Conservation (phyloP, 2,113 vertebrate genomes). For the Gorsachius goisagi region DNA sequence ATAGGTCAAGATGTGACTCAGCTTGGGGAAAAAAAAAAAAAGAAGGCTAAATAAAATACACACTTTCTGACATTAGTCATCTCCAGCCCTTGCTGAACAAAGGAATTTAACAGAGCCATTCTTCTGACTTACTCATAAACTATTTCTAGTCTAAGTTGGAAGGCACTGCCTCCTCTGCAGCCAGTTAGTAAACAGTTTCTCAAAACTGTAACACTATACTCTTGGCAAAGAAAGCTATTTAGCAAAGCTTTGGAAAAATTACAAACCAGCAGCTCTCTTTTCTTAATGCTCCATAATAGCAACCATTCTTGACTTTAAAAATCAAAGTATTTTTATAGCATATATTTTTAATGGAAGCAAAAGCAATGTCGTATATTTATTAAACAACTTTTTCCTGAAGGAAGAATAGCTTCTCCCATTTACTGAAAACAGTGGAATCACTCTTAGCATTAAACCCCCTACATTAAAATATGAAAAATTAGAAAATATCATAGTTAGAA, state of each 20-base stretch:
- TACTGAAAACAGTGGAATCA: neutral
- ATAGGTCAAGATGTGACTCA: constrained; percentile 59
- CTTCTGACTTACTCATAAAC: constrained; percentile 4
- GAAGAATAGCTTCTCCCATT: neutral
- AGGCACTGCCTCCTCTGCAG: constrained; percentile 37
- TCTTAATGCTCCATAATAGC: neutral
- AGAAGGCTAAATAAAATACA: neutral
- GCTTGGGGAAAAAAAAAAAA: neutral
- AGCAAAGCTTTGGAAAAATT: constrained; percentile 5
- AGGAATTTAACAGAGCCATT: constrained; percentile 17
- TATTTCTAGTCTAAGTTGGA: constrained; percentile 4
- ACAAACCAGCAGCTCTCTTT: constrained; percentile 26
- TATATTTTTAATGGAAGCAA: neutral
- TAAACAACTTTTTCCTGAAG: neutral
- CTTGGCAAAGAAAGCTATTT: constrained; percentile 13
- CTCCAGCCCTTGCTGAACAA: constrained; percentile 16
- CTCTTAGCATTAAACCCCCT: neutral
- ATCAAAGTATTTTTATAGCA: neutral
- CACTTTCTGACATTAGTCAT: constrained; percentile 27
- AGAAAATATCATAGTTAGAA: neutral
- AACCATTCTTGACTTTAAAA: neutral
- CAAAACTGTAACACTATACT: constrained; percentile 10
- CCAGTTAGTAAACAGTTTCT: constrained; percentile 49
- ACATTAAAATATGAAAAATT: neutral
- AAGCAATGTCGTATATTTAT: neutral